phyloP scores from a whole-genome alignment of 2,888 invertebrate species.

The Prenolepis imparis region DNA sequence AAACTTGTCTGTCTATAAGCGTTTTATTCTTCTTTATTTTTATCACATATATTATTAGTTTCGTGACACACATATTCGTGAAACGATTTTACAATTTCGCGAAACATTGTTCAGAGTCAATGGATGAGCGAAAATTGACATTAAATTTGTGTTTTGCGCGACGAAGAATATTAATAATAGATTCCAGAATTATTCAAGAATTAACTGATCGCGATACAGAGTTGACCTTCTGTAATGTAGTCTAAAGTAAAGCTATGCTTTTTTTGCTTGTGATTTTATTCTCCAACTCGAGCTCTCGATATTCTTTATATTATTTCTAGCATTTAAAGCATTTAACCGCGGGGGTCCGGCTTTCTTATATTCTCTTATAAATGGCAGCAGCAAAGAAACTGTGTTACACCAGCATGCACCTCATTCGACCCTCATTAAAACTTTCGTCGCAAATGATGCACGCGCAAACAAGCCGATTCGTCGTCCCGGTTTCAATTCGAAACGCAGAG shows the following conservation, averaged over 20 bases:
- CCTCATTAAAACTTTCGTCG: conserved; percentile 44
- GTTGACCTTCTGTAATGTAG: conserved; percentile 11
- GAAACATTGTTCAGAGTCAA: not conserved
- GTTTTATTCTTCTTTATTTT: not conserved
- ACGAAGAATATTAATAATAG: conserved; percentile 33
- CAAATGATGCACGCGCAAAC: conserved; percentile 21
- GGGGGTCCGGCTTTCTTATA: conserved; percentile 11
- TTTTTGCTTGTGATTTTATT: not conserved
- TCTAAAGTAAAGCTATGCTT: not conserved
- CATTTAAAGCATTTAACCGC: conserved; percentile 26
- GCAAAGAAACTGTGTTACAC: conserved; percentile 9
- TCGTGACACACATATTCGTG: not conserved
- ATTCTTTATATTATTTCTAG: conserved; percentile 22
- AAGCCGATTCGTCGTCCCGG: conserved; percentile 27
- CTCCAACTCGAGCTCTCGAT: not conserved
- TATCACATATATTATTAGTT: not conserved
- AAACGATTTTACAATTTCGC: not conserved
- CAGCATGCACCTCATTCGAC: conserved; percentile 22
- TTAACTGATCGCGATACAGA: not conserved
- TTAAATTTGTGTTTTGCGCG: not conserved
- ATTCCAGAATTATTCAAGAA: not conserved
- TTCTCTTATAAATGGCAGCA: conserved; percentile 7
- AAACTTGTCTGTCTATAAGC: not conserved
- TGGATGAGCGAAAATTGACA: not conserved
- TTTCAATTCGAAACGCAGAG: conserved; percentile 11